These are phyloP conservation scores for Acrocephalus arundinaceus DNA, from an alignment of 2,113 vertebrate species.

Conservation along the genomic window DNA sequence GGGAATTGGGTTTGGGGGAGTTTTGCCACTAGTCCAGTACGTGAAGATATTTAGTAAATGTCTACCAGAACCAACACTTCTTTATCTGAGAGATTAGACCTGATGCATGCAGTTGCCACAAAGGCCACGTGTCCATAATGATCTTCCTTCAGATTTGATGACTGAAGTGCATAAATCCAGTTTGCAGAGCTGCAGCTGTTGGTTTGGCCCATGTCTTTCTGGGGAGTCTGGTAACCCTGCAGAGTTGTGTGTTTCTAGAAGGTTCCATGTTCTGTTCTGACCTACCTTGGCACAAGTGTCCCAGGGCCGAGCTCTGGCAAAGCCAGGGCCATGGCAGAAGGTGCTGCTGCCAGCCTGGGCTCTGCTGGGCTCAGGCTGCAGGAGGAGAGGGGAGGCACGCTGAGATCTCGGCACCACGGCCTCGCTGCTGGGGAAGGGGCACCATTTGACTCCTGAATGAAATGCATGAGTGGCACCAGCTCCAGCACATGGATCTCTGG, in stretches of 20 bases:
- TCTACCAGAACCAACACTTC: background rate
- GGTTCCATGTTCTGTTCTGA: background rate
- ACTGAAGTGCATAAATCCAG: background rate
- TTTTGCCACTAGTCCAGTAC: background rate
- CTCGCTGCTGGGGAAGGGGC: background rate
- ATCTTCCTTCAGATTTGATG: background rate
- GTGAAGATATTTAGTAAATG: background rate
- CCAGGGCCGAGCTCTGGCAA: background rate
- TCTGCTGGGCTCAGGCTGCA: background rate
- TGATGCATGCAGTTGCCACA: background rate
- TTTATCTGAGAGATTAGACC: background rate
- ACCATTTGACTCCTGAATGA: background rate
- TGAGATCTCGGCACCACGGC: rapidly evolving
- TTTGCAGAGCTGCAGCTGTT: background rate
- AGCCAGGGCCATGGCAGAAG: background rate
- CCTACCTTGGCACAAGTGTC: background rate
- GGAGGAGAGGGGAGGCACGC: background rate
- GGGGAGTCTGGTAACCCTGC: background rate
- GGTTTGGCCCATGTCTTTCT: background rate
- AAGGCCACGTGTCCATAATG: rapidly evolving
- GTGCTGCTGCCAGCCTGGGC: background rate
- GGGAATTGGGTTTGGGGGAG: rapidly evolving
- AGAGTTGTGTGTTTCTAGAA: background rate
- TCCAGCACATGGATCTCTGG: conserved; percentile 19
- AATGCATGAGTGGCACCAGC: background rate